Conservation (phyloP, 2,888 invertebrate genomes). For the Tetragnatha montana region DNA sequence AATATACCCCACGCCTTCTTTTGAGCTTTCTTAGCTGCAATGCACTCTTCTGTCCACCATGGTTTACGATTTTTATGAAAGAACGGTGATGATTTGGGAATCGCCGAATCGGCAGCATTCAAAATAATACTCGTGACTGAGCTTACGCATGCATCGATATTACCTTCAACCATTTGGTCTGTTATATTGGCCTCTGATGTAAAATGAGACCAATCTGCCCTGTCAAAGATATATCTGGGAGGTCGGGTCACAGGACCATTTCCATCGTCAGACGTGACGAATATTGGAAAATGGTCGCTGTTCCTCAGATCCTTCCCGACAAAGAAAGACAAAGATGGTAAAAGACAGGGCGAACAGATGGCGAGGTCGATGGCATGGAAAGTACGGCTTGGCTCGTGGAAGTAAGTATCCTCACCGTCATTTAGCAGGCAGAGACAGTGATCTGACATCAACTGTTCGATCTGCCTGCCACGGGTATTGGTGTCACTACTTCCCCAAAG, state of each 20-base stretch:
- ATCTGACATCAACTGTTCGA: not conserved
- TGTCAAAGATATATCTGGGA: not conserved
- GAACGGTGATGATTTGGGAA: not conserved
- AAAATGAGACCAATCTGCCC: not conserved
- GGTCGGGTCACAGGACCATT: too few species aligned
- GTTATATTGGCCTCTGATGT: not conserved
- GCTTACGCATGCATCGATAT: not conserved
- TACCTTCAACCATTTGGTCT: not conserved
- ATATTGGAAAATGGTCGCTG: not conserved
- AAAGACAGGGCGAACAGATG: not conserved
- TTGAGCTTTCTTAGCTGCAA: not conserved
- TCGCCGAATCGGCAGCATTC: not conserved
- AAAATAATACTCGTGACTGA: not conserved
- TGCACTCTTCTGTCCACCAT: not conserved
- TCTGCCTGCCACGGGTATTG: not conserved
- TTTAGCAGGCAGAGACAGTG: conserved; percentile 2
- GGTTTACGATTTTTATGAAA: not conserved
- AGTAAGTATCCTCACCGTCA: not conserved
- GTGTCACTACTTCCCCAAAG: not conserved
- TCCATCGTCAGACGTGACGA: not conserved
- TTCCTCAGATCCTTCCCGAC: not conserved
- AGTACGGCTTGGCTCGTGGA: not conserved
- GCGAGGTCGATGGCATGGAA: not conserved
- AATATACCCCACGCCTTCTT: not conserved
- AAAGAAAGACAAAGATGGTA: not conserved